These are phyloP conservation scores for Oplegnathus fasciatus DNA, from an alignment of 2,113 vertebrate genomes.

Conservation along the genomic window DNA sequence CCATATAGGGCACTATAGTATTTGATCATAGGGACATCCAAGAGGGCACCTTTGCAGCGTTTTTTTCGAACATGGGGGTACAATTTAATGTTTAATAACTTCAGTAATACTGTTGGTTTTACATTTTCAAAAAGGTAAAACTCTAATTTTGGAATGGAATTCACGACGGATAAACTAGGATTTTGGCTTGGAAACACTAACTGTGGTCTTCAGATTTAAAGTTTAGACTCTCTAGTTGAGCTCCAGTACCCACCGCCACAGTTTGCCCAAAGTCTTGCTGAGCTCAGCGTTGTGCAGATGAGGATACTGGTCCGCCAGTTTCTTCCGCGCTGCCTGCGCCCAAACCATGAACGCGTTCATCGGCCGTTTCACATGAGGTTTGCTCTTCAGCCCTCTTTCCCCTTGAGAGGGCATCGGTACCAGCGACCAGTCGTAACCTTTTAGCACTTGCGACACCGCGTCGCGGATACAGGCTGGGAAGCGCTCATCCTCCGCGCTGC, in stretches of 20 bases:
- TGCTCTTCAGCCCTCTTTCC: constrained; percentile 86
- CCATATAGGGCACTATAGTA: too few relatives aligned
- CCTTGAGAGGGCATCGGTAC: constrained; percentile 90
- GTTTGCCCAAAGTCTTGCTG: constrained; percentile 94
- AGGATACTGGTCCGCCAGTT: constrained; percentile 91
- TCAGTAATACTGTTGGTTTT: not conserved
- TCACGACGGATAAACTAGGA: not conserved
- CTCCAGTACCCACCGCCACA: constrained; percentile 88
- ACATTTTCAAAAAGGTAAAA: too few relatives aligned
- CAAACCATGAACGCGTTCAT: constrained; percentile 89
- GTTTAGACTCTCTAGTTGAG: not conserved
- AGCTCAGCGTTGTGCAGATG: constrained; percentile 93
- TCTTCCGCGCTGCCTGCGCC: constrained; percentile 90
- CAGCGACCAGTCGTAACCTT: constrained; percentile 96
- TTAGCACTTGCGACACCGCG: constrained; percentile 94
- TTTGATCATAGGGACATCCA: too few relatives aligned
- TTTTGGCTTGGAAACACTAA: not conserved
- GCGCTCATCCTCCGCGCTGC: constrained; percentile 83
- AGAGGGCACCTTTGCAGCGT: too few relatives aligned
- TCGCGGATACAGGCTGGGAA: constrained; percentile 93
- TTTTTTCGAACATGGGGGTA: too few relatives aligned
- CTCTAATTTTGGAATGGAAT: not conserved
- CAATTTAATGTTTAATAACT: not conserved
- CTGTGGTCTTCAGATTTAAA: not conserved
- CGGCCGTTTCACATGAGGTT: constrained; percentile 88